Conservation (phyloP, 2,888 invertebrate genomes). For the Noctua janthe region DNA sequence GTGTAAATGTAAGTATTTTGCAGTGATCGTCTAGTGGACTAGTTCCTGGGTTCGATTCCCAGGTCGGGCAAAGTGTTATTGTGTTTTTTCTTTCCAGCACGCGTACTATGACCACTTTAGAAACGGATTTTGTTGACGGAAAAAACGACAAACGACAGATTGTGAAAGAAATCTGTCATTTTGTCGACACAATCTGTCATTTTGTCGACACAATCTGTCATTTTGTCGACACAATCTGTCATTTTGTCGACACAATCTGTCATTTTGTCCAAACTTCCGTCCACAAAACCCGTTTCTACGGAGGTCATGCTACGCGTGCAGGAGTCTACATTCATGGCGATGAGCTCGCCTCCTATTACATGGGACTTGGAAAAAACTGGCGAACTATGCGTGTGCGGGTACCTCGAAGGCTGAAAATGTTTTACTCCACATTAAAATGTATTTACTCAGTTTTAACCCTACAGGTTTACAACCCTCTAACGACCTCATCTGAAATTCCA, state of each 20-base stretch:
- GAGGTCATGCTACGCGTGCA: neutral
- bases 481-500: conserved; percentile 27
- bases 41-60: neutral
- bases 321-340: neutral
- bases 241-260: too few relatives aligned
- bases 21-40: neutral
- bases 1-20: neutral
- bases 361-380: neutral
- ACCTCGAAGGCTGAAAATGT: neutral
- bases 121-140: too few relatives aligned
- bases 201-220: too few relatives aligned
- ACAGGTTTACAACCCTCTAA: conserved; percentile 20
- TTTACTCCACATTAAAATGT: neutral
- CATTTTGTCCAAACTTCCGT: too few relatives aligned
- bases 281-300: too few relatives aligned
- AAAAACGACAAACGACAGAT: too few relatives aligned
- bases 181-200: too few relatives aligned
- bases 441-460: conserved; percentile 11
- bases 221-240: too few relatives aligned
- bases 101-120: too few relatives aligned
- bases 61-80: neutral
- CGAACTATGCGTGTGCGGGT: neutral
- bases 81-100: neutral
- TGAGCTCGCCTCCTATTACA: neutral
- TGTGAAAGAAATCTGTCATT: too few relatives aligned